Base-by-base conservation (phyloP, 2,888 invertebrate genomes). In the Anthophora plumipes region DNA sequence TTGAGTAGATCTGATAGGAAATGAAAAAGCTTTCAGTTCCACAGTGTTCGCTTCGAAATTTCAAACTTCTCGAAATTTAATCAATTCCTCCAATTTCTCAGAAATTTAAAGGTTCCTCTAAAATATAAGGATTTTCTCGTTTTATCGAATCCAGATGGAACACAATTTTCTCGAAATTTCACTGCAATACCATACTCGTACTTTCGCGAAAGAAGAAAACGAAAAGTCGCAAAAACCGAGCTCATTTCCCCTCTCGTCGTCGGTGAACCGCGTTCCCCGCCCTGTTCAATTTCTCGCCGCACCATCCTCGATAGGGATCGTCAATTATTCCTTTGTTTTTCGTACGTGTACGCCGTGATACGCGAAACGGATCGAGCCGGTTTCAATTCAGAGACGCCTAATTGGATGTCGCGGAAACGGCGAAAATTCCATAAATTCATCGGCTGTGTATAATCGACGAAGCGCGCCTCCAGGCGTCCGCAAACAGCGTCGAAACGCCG, bases 391-490 rank as follows among this genome's bases (percentile, higher is more conserved):
- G 31, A 20, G 12, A 22, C 64, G 64, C 48, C 31, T 66, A 66
- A 66, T 66, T 66, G 39, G 50, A 37, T 46, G 59, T 31, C 43
- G 31, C 54, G 8, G 37, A 43, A 52, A 52, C 54, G 52, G 25
- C 25, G 50, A 37, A 63, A 78, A 59, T 41, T 46, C 48, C 77
- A 61, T 82, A 77, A 80, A 87, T 81, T 79, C 77, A 70, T 80
- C 76, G 83, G 60, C 79, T 64, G 31, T 52, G 75, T 83, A 79
- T 85, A 86, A 83, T 76, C 72, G 81, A 77, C 77, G 79, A 73
- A 67, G 11, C 55, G 31, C 43, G 41, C 67, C 48, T 55, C 41
- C 63, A 55, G 72, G 55, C 61, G 72, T 85, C 54, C 61, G 70
- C 75, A 87, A 80, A 83, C 85, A 82, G 48, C 48, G 52, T 46